Evolutionary conservation across 2,888 invertebrate species (phyloP).

Genomic region (Phengaris alcon): DNA sequence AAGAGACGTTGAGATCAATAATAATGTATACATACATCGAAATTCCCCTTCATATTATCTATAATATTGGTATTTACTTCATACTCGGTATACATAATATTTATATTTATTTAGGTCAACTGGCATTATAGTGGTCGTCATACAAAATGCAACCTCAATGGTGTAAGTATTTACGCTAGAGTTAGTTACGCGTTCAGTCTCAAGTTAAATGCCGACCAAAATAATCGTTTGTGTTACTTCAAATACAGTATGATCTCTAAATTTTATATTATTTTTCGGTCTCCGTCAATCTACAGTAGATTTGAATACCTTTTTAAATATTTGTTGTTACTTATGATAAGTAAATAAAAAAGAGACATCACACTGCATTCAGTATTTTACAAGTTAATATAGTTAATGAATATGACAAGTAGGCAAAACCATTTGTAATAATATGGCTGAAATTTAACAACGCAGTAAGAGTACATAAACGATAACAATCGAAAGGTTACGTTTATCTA

Average conservation of each 20-base stretch:
- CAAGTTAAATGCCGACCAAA: conserved; percentile 27
- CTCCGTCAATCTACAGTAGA: not conserved
- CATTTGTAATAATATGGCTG: conserved; percentile 8
- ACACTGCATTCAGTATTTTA: conserved; percentile 1
- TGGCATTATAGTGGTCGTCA: conserved; percentile 19
- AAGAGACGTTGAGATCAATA: conserved; percentile 24
- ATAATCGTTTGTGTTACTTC: conserved; percentile 1
- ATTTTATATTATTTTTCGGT: not conserved
- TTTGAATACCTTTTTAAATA: too few species aligned
- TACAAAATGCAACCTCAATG: conserved; percentile 1
- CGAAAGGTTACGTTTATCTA: conserved; percentile 9
- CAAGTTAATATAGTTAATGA: conserved; percentile 9
- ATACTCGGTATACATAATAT: not conserved
- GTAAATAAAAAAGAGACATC: not conserved
- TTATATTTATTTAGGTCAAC: not conserved
- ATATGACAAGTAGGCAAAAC: conserved; percentile 22
- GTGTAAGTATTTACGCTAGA: conserved; percentile 6
- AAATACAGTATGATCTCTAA: conserved; percentile 14
- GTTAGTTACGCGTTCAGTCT: conserved; percentile 21
- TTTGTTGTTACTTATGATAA: too few species aligned
- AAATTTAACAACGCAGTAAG: conserved; percentile 2
- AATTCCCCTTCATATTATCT: not conserved
- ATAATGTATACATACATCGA: conserved; percentile 23
- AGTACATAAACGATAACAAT: conserved; percentile 20
- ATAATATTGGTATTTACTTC: conserved; percentile 20